Evolutionary conservation across 2,888 invertebrate species (phyloP), one percentile per base, ranked within the genome.

Genomic region (Heliconius cydno): DNA sequence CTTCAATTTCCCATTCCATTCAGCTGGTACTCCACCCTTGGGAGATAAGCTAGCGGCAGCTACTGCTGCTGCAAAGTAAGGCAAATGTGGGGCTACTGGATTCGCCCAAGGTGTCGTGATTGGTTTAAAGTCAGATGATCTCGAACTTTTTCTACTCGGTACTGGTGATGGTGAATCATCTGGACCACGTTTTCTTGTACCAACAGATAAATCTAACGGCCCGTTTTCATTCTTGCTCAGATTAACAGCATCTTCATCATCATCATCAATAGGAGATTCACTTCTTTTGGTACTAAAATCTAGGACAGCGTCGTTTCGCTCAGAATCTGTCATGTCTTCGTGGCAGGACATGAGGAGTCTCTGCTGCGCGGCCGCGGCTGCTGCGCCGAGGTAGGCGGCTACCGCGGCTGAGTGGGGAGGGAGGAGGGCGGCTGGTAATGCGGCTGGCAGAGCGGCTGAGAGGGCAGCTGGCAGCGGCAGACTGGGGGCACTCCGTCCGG

Each of bases 1-100:
- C 88, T 98, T 98, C 85, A 97, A 92, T 91, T 98, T 98, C 80
- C 98, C 98, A 89, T 97, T 98, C 98, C 97, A 98, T 66, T 96
- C 96, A 19, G 92, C 90, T 22, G 96, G 96, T 72, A 96, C 93
- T 66, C 95, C 96, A 46, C 96, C 96, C 87, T 97, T 97, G 9
- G 97, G 97, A 28, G 98, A 97, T 38, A 97, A 94, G 87, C 96
- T 96, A 82, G 97, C 97, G 28, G 97, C 96, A 10, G 97, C 97
- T 12, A 97, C 97, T 2, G 97, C 97, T 34, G 96, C 97, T 25
- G 98, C 98, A 86, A 98, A 97, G 87, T 98, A 98, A 76, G 98
- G 98, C 86, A 97, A 94, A 85, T 97, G 97, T 22, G 97, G 97
- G 70, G 97, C 97, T 5, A 97, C 96, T 2, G 97, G 97, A 0